These are phyloP conservation scores for Stomorhina lunata DNA, from an alignment of 2,888 invertebrate genomes.

Conservation along the genomic window DNA sequence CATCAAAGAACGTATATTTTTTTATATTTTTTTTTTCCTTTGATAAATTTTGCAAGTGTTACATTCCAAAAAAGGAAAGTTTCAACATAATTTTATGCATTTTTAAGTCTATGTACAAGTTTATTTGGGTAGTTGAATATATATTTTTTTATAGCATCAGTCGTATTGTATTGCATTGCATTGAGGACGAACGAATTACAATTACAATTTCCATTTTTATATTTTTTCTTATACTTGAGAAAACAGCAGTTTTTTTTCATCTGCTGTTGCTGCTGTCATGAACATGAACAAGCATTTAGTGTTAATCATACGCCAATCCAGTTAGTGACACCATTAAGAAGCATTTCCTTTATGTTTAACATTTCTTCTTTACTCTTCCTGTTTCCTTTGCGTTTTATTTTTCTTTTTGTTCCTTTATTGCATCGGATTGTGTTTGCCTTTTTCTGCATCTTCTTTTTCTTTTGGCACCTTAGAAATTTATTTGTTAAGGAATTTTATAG, in stretches of 20 bases:
- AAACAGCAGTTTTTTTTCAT: too few species aligned
- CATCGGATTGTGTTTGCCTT: constrained; percentile 7
- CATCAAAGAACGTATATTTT: constrained; percentile 24
- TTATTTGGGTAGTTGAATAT: background rate
- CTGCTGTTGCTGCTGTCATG: too few species aligned
- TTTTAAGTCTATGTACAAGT: constrained; percentile 25
- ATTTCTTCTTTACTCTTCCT: background rate
- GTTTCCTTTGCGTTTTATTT: constrained; percentile 23
- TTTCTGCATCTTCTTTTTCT: background rate
- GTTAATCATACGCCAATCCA: constrained; percentile 65
- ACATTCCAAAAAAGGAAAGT: background rate
- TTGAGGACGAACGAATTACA: constrained; percentile 15
- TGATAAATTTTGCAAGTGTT: background rate
- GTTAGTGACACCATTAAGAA: constrained; percentile 62
- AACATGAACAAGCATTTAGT: constrained; percentile 54
- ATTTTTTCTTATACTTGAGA: constrained; percentile 29
- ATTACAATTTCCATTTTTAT: constrained; percentile 38
- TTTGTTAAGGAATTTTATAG: background rate
- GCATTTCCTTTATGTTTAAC: constrained; percentile 54
- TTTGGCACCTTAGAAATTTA: background rate
- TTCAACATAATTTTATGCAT: constrained; percentile 37
- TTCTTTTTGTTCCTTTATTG: background rate
- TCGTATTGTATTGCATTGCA: constrained; percentile 21
- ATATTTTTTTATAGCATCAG: constrained; percentile 36
- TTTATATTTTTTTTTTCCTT: background rate